Conservation (phyloP, 2,113 vertebrate genomes). For the Polyodon spathula region DNA sequence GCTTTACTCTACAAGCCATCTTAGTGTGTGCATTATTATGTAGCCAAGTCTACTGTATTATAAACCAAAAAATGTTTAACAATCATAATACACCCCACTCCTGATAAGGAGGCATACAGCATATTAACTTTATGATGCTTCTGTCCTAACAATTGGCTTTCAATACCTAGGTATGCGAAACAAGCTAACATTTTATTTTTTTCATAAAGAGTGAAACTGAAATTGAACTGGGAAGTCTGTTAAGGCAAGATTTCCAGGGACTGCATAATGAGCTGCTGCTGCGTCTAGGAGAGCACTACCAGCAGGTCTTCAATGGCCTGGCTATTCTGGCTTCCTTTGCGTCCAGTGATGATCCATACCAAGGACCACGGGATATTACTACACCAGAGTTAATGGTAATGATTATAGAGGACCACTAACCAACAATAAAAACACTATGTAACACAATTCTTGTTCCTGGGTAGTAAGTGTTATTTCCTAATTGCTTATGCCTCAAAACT, state of each 20-base stretch:
- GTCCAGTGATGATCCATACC: slow-evolving; percentile 82
- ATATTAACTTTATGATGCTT: not conserved
- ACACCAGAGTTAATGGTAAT: slow-evolving; percentile 82
- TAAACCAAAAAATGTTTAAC: too few relatives aligned
- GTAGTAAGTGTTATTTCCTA: too few relatives aligned
- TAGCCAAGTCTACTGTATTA: too few relatives aligned
- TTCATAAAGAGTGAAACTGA: slow-evolving; percentile 82
- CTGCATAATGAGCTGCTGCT: slow-evolving; percentile 90
- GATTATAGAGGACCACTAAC: too few relatives aligned
- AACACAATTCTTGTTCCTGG: too few relatives aligned
- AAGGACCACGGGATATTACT: slow-evolving; percentile 76
- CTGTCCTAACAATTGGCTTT: too few relatives aligned
- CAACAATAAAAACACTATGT: not conserved
- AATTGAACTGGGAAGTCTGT: slow-evolving; percentile 86
- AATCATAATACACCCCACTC: too few relatives aligned
- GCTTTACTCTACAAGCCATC: too few relatives aligned
- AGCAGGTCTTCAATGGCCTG: slow-evolving; percentile 95
- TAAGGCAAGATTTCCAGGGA: slow-evolving; percentile 93
- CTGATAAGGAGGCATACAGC: not conserved
- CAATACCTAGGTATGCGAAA: too few relatives aligned
- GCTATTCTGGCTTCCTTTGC: slow-evolving; percentile 90
- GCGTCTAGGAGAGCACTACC: slow-evolving; percentile 88
- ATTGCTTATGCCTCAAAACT: too few relatives aligned
- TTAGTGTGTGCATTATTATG: too few relatives aligned
- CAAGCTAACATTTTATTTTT: slow-evolving; percentile 8